Percentiles rank a stretch among this genome's conserved stretches.
Evolutionary conservation across 1,140 invertebrate genomes (phyloP).

Genomic region (Habropoda laboriosa): DNA sequence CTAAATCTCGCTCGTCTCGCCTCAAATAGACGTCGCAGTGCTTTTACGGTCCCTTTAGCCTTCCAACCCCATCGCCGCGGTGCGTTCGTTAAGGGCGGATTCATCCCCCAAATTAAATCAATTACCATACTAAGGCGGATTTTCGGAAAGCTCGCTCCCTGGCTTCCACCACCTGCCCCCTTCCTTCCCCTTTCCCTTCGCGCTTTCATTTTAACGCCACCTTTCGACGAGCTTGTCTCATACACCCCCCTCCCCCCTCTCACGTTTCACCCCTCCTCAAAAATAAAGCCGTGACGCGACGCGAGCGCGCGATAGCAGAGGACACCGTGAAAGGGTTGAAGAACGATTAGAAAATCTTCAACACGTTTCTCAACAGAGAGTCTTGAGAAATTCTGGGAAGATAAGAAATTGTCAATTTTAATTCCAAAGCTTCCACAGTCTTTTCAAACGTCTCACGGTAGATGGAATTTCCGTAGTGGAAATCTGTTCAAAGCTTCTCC

Average conservation of each 20-base stretch:
- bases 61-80: conserved; percentile 68
- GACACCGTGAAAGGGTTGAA: background rate
- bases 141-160: conserved; percentile 68
- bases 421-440: no score
- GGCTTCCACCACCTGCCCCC: conserved; percentile 21
- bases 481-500: no score
- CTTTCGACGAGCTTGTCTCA: conserved; percentile 66
- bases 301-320: conserved; percentile 13
- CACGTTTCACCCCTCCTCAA: conserved; percentile 36
- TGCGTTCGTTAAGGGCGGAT: conserved; percentile 71
- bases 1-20: conserved; percentile 68
- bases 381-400: no score
- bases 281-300: conserved; percentile 51
- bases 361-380: background rate
- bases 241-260: conserved; percentile 18
- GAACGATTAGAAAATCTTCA: conserved; percentile 28
- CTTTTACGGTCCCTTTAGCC: conserved; percentile 71
- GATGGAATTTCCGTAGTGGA: no score
- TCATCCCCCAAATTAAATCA: conserved; percentile 72
- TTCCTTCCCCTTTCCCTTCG: conserved; percentile 18
- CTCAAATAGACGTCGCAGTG: conserved; percentile 70
- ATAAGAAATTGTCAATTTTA: no score
- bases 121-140: conserved; percentile 72
- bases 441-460: no score
- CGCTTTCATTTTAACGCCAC: conserved; percentile 60